These are phyloP conservation scores for Thunnus thynnus DNA, from an alignment of 2,113 vertebrate genomes.

Conservation along the genomic window DNA sequence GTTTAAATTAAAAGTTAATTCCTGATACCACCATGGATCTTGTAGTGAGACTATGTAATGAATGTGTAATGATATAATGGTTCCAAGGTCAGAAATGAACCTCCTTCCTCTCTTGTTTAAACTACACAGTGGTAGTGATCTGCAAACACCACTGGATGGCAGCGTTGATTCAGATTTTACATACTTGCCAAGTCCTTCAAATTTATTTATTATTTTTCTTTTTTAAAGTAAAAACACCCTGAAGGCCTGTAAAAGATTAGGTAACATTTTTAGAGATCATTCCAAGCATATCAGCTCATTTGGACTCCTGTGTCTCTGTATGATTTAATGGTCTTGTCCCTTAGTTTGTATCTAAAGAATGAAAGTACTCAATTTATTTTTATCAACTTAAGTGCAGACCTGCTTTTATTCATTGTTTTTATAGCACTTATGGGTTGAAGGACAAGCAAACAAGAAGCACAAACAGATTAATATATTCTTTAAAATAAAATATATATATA, in stretches of 20 bases:
- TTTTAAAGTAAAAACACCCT: not conserved
- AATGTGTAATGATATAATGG: no score
- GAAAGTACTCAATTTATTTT: not conserved
- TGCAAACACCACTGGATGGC: constrained; percentile 53
- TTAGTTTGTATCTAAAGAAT: not conserved
- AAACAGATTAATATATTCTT: not conserved
- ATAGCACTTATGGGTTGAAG: constrained; percentile 1
- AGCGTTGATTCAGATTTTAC: constrained; percentile 23
- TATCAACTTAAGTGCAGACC: no score
- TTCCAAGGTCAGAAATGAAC: not conserved
- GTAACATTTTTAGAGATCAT: not conserved
- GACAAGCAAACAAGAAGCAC: not conserved
- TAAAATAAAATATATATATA: no score
- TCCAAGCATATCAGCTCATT: not conserved
- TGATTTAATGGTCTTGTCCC: not conserved
- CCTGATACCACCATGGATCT: not conserved
- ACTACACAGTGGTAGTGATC: not conserved
- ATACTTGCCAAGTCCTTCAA: not conserved
- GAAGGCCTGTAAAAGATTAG: not conserved
- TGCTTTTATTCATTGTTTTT: not conserved
- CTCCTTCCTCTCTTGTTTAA: not conserved
- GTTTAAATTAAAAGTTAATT: not conserved
- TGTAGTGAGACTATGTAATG: no score
- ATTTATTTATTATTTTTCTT: not conserved
- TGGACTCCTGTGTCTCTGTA: not conserved